Base-by-base conservation (phyloP, 2,888 invertebrate species). In the Drosophila austrosaltans region DNA sequence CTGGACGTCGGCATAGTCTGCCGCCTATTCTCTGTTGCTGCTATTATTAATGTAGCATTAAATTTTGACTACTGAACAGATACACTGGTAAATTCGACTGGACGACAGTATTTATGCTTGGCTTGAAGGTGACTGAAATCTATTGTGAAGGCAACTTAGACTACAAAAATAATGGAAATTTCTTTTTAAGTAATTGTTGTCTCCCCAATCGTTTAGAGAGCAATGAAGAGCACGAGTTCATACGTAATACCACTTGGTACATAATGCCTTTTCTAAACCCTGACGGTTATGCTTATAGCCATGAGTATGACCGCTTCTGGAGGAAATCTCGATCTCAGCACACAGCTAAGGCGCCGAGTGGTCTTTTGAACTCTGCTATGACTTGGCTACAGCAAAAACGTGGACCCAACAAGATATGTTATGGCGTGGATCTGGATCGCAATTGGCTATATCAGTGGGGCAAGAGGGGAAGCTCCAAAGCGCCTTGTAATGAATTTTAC, bases 361-460 rank as follows among this genome's bases (percentile, higher is more conserved):
- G 91, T 7, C 74, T 92, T 36, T 81, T 92, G 3, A 84, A 86
- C 65, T 90, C 92, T 39, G 92, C 92, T 6, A 90, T 92, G 89
- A 91, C 89, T 4, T 92, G 92, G 92, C 71, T 92, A 39, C 91
- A 92, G 62, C 82, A 88, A 69, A 90, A 90, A 62, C 83, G 89
- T 7, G 67, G 69, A 1, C 75, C 79, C 0, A 85, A 91, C 2
- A 90, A 89, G 63, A 66, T 90, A 0, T 96, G 96, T 90, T 93
- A 94, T 48, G 97, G 97, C 0, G 96, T 96, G 0, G 96, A 97
- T 88, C 93, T 95, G 1, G 96, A 96, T 90, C 93, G 96, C 77
- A 97, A 97, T 91, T 97, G 96, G 94, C 95, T 95, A 67, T 95
- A 94, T 89, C 94, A 95, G 74, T 97, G 96, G 96, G 94, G 94